phyloP scores from a whole-genome alignment of 2,113 vertebrate genomes.

The Nannobrachium achirus region DNA sequence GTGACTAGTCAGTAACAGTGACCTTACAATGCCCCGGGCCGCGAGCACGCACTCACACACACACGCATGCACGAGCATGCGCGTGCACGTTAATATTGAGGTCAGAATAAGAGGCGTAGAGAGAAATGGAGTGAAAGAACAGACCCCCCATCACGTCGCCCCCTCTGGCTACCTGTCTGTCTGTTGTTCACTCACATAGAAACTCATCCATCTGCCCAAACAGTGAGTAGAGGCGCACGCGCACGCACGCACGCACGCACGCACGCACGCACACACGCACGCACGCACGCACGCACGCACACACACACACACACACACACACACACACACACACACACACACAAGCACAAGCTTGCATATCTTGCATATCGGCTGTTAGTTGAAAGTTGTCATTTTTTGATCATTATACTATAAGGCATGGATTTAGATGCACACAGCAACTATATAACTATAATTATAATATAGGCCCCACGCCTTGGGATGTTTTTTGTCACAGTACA shows the following conservation, averaged over 20 bases:
- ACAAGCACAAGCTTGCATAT: too few species aligned
- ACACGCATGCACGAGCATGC: slow-evolving; percentile 4
- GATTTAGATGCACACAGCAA: too few species aligned
- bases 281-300: neutral
- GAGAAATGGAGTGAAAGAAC: neutral
- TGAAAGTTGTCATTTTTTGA: too few species aligned
- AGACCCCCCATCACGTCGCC: slow-evolving; percentile 46
- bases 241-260: too few species aligned
- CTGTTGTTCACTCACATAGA: slow-evolving; percentile 68
- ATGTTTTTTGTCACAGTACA: too few species aligned
- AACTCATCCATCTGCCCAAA: slow-evolving; percentile 67
- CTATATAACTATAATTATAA: too few species aligned
- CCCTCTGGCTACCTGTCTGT: slow-evolving; percentile 63
- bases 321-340: too few species aligned
- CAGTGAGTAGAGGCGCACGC: slow-evolving; percentile 38
- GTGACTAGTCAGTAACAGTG: slow-evolving; percentile 36
- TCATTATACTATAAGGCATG: too few species aligned
- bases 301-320: neutral
- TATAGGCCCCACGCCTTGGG: too few species aligned
- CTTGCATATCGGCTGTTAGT: too few species aligned
- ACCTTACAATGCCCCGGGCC: slow-evolving; percentile 42
- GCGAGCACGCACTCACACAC: neutral
- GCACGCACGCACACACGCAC: too few species aligned
- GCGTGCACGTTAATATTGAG: slow-evolving; percentile 58
- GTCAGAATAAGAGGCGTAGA: slow-evolving; percentile 60